Evolutionary conservation across 2,113 vertebrate species (phyloP).

Genomic region (Entomyzon cyanotis): DNA sequence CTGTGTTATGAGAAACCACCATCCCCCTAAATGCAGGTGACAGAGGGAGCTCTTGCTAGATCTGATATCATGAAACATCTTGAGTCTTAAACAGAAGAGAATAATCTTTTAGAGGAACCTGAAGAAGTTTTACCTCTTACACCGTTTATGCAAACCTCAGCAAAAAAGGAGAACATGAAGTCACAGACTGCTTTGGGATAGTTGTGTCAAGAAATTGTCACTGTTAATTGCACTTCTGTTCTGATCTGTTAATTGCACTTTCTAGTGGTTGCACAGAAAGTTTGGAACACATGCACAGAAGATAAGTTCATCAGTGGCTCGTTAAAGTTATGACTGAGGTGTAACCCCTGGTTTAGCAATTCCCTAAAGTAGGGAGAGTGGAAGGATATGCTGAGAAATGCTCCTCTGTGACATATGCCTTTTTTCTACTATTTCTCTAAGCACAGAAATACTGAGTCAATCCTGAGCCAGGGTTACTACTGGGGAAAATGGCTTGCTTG

Average conservation of each 20-base stretch:
- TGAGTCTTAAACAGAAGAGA: background rate
- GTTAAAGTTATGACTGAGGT: background rate
- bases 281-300: background rate
- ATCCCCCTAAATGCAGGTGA: background rate
- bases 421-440: background rate
- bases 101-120: background rate
- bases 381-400: conserved; percentile 5
- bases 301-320: background rate
- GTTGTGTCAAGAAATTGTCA: background rate
- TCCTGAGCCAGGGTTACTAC: background rate
- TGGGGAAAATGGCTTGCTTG: background rate
- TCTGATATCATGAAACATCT: background rate
- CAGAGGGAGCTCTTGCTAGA: background rate
- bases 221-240: background rate
- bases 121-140: background rate
- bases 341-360: background rate
- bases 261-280: background rate
- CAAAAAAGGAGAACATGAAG: background rate
- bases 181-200: background rate
- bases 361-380: background rate
- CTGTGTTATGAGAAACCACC: background rate
- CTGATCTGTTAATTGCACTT: background rate
- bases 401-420: background rate
- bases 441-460: background rate
- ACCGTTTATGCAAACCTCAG: background rate